Evolutionary conservation across 2,113 vertebrate species (phyloP).

Genomic region (Narcine bancroftii): DNA sequence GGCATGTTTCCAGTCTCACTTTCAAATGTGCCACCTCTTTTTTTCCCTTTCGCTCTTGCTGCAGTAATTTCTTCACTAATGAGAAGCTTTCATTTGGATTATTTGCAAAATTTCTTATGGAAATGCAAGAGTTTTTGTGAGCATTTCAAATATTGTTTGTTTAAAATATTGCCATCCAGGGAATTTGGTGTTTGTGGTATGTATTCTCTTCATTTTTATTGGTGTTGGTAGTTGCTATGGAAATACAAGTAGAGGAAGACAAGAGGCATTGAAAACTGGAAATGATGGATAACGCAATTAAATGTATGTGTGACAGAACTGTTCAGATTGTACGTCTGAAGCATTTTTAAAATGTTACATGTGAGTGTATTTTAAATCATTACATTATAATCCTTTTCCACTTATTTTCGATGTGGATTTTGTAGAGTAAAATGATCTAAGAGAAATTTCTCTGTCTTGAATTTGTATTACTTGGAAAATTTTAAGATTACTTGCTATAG

Average conservation of each 20-base stretch:
- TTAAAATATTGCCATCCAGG: neutral
- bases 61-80: neutral
- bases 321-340: neutral
- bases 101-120: neutral
- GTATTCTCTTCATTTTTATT: conserved; percentile 28
- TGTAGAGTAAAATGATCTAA: neutral
- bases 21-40: neutral
- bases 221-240: conserved; percentile 35
- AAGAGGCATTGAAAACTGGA: neutral
- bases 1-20: neutral
- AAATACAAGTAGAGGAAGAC: conserved; percentile 13
- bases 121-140: neutral
- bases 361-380: conserved; percentile 14
- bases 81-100: neutral
- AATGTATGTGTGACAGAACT: neutral
- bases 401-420: neutral
- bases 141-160: neutral
- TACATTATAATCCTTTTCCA: neutral
- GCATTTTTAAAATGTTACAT: conserved; percentile 25
- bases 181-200: conserved; percentile 9
- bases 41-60: neutral
- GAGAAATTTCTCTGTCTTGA: neutral
- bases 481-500: neutral
- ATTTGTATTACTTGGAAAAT: neutral
- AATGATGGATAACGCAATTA: conserved; percentile 31